phyloP scores from a whole-genome alignment of 1,140 invertebrate genomes.

The Acromyrmex heyeri region DNA sequence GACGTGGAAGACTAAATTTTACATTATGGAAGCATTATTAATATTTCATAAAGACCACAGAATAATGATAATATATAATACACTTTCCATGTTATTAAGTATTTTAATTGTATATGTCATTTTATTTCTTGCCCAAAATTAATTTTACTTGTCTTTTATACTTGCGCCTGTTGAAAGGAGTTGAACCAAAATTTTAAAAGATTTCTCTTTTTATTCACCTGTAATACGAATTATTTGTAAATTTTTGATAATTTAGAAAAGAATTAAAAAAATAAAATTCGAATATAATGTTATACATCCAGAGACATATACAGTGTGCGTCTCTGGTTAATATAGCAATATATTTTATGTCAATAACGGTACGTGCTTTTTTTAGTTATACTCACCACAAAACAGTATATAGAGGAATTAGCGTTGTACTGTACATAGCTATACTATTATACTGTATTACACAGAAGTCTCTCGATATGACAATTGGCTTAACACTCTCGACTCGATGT shows the following conservation, averaged over 20 bases:
- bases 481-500: constrained; percentile 14
- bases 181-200: not conserved
- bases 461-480: constrained; percentile 42
- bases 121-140: not conserved
- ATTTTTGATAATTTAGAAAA: not conserved
- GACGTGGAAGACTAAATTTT: constrained; percentile 12
- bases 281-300: not conserved
- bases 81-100: not conserved
- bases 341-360: constrained; percentile 8
- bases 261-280: not conserved
- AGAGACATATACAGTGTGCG: not conserved
- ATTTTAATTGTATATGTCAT: not conserved
- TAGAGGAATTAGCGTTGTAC: constrained; percentile 15
- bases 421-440: not conserved
- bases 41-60: constrained; percentile 29
- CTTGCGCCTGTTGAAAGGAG: not conserved
- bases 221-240: not conserved
- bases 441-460: constrained; percentile 4
- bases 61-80: not conserved
- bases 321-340: not conserved
- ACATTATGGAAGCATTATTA: not conserved
- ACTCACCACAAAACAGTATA: not conserved
- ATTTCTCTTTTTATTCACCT: not conserved
- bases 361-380: constrained; percentile 15
- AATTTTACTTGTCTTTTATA: not conserved